Percentiles rank a stretch among this genome's conserved stretches.
Conservation (phyloP, 1,140 invertebrate genomes). For the Eupeodes corollae region DNA sequence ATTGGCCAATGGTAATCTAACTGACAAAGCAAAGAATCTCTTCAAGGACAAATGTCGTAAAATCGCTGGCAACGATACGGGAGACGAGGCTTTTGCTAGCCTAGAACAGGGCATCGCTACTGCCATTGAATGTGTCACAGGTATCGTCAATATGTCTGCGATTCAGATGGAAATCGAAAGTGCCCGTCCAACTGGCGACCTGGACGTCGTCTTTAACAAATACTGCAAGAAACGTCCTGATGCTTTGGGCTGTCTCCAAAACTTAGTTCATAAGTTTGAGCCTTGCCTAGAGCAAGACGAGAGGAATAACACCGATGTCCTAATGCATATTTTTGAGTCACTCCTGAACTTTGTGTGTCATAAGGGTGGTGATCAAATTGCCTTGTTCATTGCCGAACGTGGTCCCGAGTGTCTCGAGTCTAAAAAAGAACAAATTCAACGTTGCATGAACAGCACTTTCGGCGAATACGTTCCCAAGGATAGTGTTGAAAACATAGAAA, state of each 20-base stretch:
- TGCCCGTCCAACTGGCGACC: slow-evolving; percentile 47
- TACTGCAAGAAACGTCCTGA: slow-evolving; percentile 53
- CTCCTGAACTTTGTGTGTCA: slow-evolving; percentile 60
- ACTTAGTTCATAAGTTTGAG: slow-evolving; percentile 45
- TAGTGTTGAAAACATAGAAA: slow-evolving; percentile 16
- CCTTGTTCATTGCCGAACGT: slow-evolving; percentile 65
- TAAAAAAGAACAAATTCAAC: slow-evolving; percentile 47
- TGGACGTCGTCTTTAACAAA: slow-evolving; percentile 40
- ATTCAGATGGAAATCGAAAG: slow-evolving; percentile 48
- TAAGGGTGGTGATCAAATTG: slow-evolving; percentile 71
- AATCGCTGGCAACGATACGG: slow-evolving; percentile 24
- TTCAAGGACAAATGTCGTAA: slow-evolving; percentile 26
- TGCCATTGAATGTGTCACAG: slow-evolving; percentile 37
- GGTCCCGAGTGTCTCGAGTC: slow-evolving; percentile 58
- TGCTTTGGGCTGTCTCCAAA: slow-evolving; percentile 47
- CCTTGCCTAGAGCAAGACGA: slow-evolving; percentile 53
- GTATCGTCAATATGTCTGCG: slow-evolving; percentile 40
- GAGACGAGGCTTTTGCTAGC: slow-evolving; percentile 14
- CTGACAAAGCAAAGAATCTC: slow-evolving; percentile 13
- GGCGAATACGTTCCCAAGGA: slow-evolving; percentile 37
- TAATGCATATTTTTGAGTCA: slow-evolving; percentile 55
- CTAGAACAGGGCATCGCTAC: slow-evolving; percentile 16
- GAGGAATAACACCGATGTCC: slow-evolving; percentile 31
- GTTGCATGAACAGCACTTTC: slow-evolving; percentile 53
- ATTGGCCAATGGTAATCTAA: background rate